A percentile compares a stretch with the other conserved stretches of the same genome.
phyloP scores from a whole-genome alignment of 2,113 vertebrate genomes.

The Forbesichthys papilliferus region DNA sequence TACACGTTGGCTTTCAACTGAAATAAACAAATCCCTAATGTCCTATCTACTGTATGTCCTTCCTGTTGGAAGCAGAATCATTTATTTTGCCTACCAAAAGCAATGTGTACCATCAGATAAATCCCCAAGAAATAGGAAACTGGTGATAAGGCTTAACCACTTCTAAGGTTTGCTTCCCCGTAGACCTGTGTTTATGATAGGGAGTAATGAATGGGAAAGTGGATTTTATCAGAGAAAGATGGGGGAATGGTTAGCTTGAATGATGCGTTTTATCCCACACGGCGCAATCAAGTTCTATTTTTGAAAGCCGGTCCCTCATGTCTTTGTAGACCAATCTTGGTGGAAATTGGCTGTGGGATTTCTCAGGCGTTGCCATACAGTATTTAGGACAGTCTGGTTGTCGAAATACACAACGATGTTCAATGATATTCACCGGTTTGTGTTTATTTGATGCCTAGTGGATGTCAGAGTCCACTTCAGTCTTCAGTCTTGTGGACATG shows the following conservation, averaged over 20 bases:
- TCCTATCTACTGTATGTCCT: conserved; percentile 70
- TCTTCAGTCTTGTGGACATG: neutral
- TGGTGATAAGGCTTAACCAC: conserved; percentile 72
- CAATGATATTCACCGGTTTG: conserved; percentile 28
- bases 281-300: conserved; percentile 75
- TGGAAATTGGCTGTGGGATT: conserved; percentile 69
- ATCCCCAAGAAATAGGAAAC: conserved; percentile 72
- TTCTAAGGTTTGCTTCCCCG: conserved; percentile 69
- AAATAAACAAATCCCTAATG: conserved; percentile 79
- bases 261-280: conserved; percentile 74
- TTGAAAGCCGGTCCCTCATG: conserved; percentile 51
- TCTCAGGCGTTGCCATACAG: conserved; percentile 47
- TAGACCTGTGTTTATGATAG: conserved; percentile 71
- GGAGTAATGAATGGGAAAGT: conserved; percentile 77
- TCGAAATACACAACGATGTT: conserved; percentile 25
- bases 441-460: neutral
- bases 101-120: conserved; percentile 78
- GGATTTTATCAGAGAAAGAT: conserved; percentile 76
- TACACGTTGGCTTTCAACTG: conserved; percentile 69
- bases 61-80: conserved; percentile 74
- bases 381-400: conserved; percentile 32
- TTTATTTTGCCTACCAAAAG: conserved; percentile 73
- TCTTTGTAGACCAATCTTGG: conserved; percentile 59
- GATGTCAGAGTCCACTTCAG: conserved; percentile 6
- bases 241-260: conserved; percentile 69